A percentile compares a stretch with the other conserved stretches of the same genome.
Conservation (phyloP, 1,140 invertebrate genomes). For the Trigoniulus corallinus region DNA sequence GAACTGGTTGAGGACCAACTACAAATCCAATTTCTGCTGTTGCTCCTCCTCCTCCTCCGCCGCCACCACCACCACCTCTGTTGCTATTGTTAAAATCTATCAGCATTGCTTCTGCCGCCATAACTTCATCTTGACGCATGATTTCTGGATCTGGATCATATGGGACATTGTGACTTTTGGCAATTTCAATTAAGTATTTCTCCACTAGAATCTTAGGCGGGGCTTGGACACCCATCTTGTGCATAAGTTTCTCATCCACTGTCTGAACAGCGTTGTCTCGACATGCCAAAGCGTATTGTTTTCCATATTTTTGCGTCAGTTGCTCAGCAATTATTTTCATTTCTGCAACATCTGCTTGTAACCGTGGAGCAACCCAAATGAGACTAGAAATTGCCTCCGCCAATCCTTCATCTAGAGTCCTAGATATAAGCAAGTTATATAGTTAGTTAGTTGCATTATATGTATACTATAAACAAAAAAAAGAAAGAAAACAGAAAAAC, state of each 20-base stretch:
- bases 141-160: conserved; percentile 81
- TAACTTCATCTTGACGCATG: conserved; percentile 58
- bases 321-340: conserved; percentile 85
- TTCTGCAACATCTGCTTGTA: conserved; percentile 67
- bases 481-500: conserved; percentile 8
- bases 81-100: conserved; percentile 42
- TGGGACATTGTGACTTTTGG: conserved; percentile 79
- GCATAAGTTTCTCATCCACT: conserved; percentile 87
- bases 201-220: conserved; percentile 93
- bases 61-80: conserved; percentile 26
- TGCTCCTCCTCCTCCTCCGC: conserved; percentile 16
- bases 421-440: conserved; percentile 18
- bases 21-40: neutral
- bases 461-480: conserved; percentile 4
- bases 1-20: neutral
- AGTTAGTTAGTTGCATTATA: no score
- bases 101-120: conserved; percentile 46
- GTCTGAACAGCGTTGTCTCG: conserved; percentile 55
- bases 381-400: conserved; percentile 90
- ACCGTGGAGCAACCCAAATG: conserved; percentile 87
- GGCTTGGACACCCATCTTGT: conserved; percentile 88
- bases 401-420: conserved; percentile 82
- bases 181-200: conserved; percentile 90
- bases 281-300: conserved; percentile 69
- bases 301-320: conserved; percentile 82